These are phyloP conservation scores for Drosophila auraria DNA, from an alignment of 1,140 invertebrate genomes.

Conservation along the genomic window DNA sequence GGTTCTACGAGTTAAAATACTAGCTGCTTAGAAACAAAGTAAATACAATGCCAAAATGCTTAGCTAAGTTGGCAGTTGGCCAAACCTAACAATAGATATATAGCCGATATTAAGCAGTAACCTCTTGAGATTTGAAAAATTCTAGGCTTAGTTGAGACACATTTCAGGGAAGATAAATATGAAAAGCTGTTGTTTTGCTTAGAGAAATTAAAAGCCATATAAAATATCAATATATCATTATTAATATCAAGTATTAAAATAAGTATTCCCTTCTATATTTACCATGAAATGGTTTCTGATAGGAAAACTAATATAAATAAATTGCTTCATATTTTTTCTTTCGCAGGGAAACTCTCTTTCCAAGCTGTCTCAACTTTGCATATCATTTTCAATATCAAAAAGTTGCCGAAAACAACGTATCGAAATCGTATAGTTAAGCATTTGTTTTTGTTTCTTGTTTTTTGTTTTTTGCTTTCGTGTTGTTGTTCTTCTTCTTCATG, in stretches of 20 bases:
- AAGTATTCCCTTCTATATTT: no score
- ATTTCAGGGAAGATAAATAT: neutral
- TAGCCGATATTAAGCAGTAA: constrained; percentile 7
- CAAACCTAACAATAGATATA: constrained; percentile 16
- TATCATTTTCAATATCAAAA: neutral
- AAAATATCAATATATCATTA: no score
- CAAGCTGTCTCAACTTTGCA: neutral
- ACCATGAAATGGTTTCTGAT: no score
- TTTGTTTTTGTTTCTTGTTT: constrained; percentile 1
- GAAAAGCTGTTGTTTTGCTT: neutral
- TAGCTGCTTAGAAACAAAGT: constrained; percentile 64
- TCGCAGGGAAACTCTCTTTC: neutral
- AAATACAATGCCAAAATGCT: constrained; percentile 72
- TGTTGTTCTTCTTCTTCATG: neutral
- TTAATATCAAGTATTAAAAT: no score
- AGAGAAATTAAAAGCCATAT: neutral
- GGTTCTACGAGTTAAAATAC: constrained; percentile 61
- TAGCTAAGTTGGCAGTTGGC: constrained; percentile 26
- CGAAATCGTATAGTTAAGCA: constrained; percentile 6
- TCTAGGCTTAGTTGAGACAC: neutral
- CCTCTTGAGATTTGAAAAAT: neutral
- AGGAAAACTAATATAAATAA: no score
- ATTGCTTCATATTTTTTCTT: no score
- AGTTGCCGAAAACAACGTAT: neutral
- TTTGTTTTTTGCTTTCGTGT: constrained; percentile 2